Base-by-base conservation (phyloP, 2,113 vertebrate species). In the Pelecanoides urinatrix region DNA sequence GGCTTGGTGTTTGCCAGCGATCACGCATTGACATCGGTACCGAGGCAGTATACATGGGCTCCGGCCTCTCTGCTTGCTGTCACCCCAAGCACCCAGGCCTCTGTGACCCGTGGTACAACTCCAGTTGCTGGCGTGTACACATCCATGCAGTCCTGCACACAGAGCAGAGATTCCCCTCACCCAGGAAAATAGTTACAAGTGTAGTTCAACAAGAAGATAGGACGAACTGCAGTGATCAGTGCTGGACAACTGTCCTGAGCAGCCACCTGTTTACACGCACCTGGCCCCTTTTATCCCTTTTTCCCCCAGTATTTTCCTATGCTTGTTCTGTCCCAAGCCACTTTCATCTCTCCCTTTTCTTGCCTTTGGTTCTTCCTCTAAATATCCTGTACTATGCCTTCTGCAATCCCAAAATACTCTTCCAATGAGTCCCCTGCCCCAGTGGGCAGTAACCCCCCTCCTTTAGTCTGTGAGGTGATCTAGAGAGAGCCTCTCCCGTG, bases 71-170 rank as follows among this genome's bases (percentile, higher is more conserved):
- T 44, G 20, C 27, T 22, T 49, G 50, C 58, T 44, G 34, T 19
- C 4, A 9, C 32, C 25, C 45, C 18, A 8, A 16, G 73, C 47
- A 45, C 20, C 6, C 0, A 6, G 44, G 50, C 1, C 32, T 7
- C 38, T 26, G 32, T 14, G 20, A 71, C 26, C 38, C 0, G 0
- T 8, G 19, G 29, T 75, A 14, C 9, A 32, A 11, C 45, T 70
- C 59, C 30, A 52, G 45, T 4, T 65, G 44, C 61, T 74, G 47
- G 14, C 36, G 36, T 4, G 17, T 36, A 0, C 0, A 0, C n/a
- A 67, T 83, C 32, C 2, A 1, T 13, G 20, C 15, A 5, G 49
- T 52, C 36, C 12, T 16, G 15, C 52, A 49, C 1, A 2, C 23
- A 7, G 3, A 25, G 6, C 2, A 23, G 36, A 73, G 26, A 56